Evolutionary conservation across 2,797 vertebrate species (phyloP), one percentile per base, ranked within the genome.

Genomic region (Antennarius maculatus): DNA sequence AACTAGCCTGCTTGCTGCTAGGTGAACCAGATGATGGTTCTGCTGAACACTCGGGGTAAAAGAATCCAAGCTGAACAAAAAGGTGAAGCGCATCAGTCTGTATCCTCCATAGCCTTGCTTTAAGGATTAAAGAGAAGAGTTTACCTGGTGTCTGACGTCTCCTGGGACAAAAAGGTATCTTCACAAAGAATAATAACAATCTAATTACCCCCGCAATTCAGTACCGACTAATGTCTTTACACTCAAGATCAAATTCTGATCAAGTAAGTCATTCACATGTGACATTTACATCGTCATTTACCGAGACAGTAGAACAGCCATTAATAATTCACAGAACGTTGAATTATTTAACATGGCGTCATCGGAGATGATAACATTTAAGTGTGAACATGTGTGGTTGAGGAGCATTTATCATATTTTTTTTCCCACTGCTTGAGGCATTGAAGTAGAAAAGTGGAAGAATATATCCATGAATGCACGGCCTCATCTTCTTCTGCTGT

Each of bases 211-310:
- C 10, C 46, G 27, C 29, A 67, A 14, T 50, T 56, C 47, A 7
- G 42, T 49, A 27, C 62, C 69, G 58, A 67, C 49, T 56, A 66
- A 75, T 18, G 51, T 53, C 50, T 70, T 34, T 77, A 47, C 54
- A 31, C 77, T 54, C 46, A 66, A 5, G 43, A 79, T 71, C 62
- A 69, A 18, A 75, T 63, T 68, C 66, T 60, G 69, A 57, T 88
- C 64, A 81, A 82, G 84, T 69, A 75, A 63, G 48, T 70, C 59
- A 65, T 64, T 75, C 68, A 85, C 56, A 57, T 49, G 63, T 89
- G 89, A 86, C 87, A 91, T 93, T 91, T 86, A 89, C 81, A 84
- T 81, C 85, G 80, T 85, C 81, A 91, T 86, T 90, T 89, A 84
- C 69, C 57, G 68, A 87, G 80, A 82, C 66, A 66, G 61, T 49